These are phyloP conservation scores for Antechinus flavipes DNA, from an alignment of 2,113 vertebrate genomes.

Conservation along the genomic window DNA sequence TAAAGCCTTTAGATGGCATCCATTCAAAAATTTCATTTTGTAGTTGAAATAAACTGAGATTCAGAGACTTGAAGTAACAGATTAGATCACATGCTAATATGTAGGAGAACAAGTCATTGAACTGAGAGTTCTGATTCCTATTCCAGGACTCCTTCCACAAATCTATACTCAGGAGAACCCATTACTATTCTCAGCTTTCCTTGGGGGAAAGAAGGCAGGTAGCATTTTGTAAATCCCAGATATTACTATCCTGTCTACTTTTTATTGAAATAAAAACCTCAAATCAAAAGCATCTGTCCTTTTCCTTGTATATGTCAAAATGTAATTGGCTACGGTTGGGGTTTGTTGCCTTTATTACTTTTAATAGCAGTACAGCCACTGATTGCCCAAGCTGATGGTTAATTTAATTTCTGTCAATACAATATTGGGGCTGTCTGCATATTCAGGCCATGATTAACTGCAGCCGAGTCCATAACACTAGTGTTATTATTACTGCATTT, in stretches of 20 bases:
- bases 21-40: not conserved
- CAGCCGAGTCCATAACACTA: constrained; percentile 89
- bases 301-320: constrained; percentile 88
- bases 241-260: constrained; percentile 43
- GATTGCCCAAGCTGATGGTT: constrained; percentile 91
- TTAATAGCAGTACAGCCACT: constrained; percentile 91
- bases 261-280: constrained; percentile 81
- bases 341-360: constrained; percentile 92
- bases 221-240: not conserved
- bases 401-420: constrained; percentile 95
- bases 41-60: not conserved
- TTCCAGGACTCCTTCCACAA: not conserved
- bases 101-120: not conserved
- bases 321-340: constrained; percentile 88
- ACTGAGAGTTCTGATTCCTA: not conserved
- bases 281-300: constrained; percentile 86
- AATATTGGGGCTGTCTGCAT: constrained; percentile 93
- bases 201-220: not conserved
- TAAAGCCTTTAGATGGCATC: not conserved
- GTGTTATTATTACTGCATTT: constrained; percentile 92
- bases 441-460: constrained; percentile 92
- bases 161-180: fast-evolving
- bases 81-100: not conserved
- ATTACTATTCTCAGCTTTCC: fast-evolving
- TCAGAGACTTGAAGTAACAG: not conserved